Conservation (phyloP, 2,113 vertebrate species). For the Microcebus tavaratra region DNA sequence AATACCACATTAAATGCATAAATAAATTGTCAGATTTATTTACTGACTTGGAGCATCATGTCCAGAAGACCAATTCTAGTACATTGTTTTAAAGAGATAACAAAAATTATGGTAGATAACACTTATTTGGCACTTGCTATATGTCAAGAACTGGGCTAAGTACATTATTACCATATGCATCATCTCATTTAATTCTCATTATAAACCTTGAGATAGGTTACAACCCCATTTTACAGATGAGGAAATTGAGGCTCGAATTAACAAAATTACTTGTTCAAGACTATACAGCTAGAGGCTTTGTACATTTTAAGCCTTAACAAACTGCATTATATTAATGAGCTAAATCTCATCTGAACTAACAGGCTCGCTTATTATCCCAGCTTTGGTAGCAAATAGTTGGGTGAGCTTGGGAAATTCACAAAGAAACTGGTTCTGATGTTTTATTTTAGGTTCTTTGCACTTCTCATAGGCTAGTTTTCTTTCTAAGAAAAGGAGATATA, state of each 20-base stretch:
- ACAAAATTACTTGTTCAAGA: constrained; percentile 21
- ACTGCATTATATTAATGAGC: not conserved
- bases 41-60: not conserved
- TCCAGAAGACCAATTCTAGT: not conserved
- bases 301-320: not conserved
- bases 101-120: not conserved
- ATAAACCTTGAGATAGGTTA: not conserved
- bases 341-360: not conserved
- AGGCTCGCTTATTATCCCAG: not conserved
- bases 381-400: not conserved
- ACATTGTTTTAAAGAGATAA: not conserved
- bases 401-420: not conserved
- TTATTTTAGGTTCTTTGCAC: not conserved
- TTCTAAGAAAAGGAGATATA: not conserved
- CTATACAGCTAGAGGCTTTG: not conserved
- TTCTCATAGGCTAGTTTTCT: not conserved
- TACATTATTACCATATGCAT: not conserved
- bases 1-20: not conserved
- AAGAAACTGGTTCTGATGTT: not conserved
- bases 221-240: constrained; percentile 15
- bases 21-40: not conserved
- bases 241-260: constrained; percentile 23
- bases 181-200: constrained; percentile 25
- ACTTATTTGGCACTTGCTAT: not conserved
- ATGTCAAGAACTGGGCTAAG: not conserved